These are phyloP conservation scores for Nebria salina DNA, from an alignment of 2,888 invertebrate species.

Conservation along the genomic window DNA sequence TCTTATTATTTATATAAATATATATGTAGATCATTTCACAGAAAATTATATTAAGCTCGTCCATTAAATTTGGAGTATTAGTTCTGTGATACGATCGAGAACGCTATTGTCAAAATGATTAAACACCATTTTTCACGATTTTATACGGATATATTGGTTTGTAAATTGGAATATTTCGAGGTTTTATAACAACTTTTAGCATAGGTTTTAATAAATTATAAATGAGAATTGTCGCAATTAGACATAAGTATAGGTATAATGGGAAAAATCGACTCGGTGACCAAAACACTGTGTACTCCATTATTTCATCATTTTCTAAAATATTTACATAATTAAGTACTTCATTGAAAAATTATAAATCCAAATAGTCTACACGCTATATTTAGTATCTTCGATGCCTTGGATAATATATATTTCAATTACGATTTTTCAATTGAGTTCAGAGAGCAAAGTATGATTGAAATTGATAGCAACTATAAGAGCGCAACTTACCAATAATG, in stretches of 20 bases:
- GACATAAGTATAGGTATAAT: conserved; percentile 57
- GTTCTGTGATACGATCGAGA: not conserved
- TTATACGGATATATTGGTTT: conserved; percentile 26
- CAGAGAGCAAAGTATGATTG: not conserved
- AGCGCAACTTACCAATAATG: conserved; percentile 71
- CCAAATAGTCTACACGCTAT: no score
- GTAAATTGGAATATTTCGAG: conserved; percentile 22
- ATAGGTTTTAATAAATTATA: conserved; percentile 6
- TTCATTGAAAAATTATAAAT: no score
- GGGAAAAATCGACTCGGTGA: conserved; percentile 76
- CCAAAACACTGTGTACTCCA: conserved; percentile 82
- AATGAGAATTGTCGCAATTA: not conserved
- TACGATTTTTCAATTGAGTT: no score
- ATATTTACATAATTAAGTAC: conserved; percentile 53
- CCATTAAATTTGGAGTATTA: not conserved
- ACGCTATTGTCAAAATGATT: conserved; percentile 13
- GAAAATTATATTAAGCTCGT: not conserved
- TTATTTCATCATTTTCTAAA: conserved; percentile 68
- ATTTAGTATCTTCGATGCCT: not conserved
- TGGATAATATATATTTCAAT: not conserved
- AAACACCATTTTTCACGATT: conserved; percentile 37
- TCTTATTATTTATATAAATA: not conserved
- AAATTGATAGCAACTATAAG: not conserved
- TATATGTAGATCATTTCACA: no score
- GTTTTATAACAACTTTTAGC: conserved; percentile 20